Evolutionary conservation across 2,888 invertebrate species (phyloP).

Genomic region (Tetranychus truncatus): DNA sequence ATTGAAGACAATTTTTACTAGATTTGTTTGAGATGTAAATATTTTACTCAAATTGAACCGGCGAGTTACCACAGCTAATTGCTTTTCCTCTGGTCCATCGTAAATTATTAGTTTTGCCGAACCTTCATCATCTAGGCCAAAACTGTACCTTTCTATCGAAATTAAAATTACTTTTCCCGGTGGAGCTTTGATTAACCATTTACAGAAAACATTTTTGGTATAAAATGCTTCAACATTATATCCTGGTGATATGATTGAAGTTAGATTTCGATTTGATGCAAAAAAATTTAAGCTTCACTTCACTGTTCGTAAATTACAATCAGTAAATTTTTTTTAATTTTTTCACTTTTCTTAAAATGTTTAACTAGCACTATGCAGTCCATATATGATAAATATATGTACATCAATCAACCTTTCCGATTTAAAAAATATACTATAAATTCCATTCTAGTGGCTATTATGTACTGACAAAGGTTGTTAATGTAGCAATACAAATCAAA

Average conservation of each 20-base stretch:
- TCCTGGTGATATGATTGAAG: not conserved
- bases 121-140: not conserved
- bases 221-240: not conserved
- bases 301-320: too few species aligned
- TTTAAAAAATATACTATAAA: too few species aligned
- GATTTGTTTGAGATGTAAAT: not conserved
- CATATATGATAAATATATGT: too few species aligned
- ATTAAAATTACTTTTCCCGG: not conserved
- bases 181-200: slow-evolving; percentile 9
- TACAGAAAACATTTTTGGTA: not conserved
- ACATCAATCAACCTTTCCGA: too few species aligned
- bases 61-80: not conserved
- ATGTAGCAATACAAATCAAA: too few species aligned
- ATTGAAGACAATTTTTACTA: not conserved
- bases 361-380: too few species aligned
- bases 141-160: not conserved
- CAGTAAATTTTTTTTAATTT: too few species aligned
- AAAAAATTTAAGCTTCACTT: too few species aligned
- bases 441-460: too few species aligned
- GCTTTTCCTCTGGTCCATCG: not conserved
- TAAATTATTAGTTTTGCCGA: not conserved
- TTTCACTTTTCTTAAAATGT: too few species aligned
- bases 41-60: not conserved
- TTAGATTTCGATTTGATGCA: too few species aligned
- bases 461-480: too few species aligned